Evolutionary conservation across 2,113 vertebrate genomes (phyloP), one percentile per base, ranked within the genome.

Genomic region (Recurvirostra avosetta): DNA sequence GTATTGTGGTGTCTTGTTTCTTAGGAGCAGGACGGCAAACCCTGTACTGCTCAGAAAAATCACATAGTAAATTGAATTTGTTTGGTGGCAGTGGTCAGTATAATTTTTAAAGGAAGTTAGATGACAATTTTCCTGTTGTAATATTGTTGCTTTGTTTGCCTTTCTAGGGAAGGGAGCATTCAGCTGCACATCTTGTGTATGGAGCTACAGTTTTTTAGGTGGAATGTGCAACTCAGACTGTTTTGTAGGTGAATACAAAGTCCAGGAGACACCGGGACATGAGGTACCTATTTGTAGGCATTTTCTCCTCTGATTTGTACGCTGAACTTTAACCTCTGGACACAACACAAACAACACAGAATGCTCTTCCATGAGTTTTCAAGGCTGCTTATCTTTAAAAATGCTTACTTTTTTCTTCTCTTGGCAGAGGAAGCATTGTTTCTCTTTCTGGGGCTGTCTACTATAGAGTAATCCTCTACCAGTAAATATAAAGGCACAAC

Each of bases 131-230:
- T 76, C 61, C 30, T 73, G 36, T 27, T 63, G 4, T 49, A 77
- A 86, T 65, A 59, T 5, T 53, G 34, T 11, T 25, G 29, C 38
- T 53, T 78, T 53, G 56, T 61, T 89, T 85, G 58, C 10, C 92
- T 90, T 90, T 73, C 56, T 89, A 99, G 98, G 89, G 62, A 95
- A 90, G 61, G 97, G 90, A 27, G 86, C 94, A 25, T 17, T 98
- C n/a, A 26, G 41, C 29, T 99, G 98, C 32, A 47, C 90, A 41
- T 97, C 97, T 66, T 99, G 98, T 84, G 97, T 98, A 77, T 95
- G 97, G 50, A 98, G 97, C 75, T 98, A 97, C 95, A 97, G 6
- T 21, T 95, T 98, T 5, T n/a, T 63, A 22, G 49, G 36, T 53
- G 96, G 98, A 93, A 97, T 98, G 52, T 97, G 98, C 91, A 43